phyloP scores from a whole-genome alignment of 2,797 vertebrate genomes.

The Philypnodon macrostomus region DNA sequence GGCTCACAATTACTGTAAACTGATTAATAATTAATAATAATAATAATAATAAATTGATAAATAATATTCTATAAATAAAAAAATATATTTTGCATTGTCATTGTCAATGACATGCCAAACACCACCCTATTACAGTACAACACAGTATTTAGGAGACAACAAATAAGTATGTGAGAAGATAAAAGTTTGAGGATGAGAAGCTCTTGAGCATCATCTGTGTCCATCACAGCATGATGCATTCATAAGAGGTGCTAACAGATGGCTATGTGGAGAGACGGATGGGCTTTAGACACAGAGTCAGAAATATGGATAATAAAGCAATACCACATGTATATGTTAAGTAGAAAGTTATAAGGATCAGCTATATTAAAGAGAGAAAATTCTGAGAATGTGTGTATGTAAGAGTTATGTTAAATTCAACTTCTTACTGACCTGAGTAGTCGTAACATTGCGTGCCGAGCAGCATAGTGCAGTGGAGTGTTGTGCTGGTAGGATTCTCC shows the following conservation, averaged over 20 bases:
- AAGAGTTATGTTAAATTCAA: conserved; percentile 5
- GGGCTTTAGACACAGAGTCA: conserved; percentile 51
- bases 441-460: conserved; percentile 93
- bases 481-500: conserved; percentile 99
- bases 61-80: background rate
- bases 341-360: no score
- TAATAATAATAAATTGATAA: background rate
- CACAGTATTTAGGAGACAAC: no score
- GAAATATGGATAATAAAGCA: conserved; percentile 34
- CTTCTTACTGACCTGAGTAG: conserved; percentile 88
- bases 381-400: background rate
- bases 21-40: background rate
- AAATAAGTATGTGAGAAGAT: no score
- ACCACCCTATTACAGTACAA: no score
- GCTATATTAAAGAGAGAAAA: no score
- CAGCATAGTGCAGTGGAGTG: conserved; percentile 95
- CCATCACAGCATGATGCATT: conserved; percentile 63
- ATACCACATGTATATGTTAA: conserved; percentile 2
- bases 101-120: no score
- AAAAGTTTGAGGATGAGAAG: conserved; percentile 47
- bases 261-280: conserved; percentile 64
- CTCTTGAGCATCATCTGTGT: conserved; percentile 49
- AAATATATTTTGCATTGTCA: no score
- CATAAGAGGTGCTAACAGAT: conserved; percentile 66
- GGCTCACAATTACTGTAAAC: background rate